These are phyloP conservation scores for Etia nguti DNA, from an alignment of 2,113 vertebrate genomes.

Conservation along the genomic window DNA sequence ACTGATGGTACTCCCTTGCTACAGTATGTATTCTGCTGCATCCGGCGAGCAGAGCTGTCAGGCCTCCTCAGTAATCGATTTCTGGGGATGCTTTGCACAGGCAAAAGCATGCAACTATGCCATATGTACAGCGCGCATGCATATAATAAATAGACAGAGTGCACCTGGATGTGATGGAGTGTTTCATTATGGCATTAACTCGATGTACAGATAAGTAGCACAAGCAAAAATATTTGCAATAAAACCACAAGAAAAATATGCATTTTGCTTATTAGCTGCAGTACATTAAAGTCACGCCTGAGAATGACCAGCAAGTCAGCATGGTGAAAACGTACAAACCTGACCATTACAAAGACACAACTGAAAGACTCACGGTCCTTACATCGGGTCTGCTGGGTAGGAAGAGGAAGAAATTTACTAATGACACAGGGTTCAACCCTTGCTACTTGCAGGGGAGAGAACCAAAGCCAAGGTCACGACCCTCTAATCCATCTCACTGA, in stretches of 20 bases:
- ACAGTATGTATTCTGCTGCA: slow-evolving; percentile 56
- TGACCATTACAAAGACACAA: neutral
- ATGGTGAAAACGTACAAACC: neutral
- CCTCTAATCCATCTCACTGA: slow-evolving; percentile 12
- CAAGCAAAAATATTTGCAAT: neutral
- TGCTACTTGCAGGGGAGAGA: neutral
- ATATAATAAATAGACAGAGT: slow-evolving; percentile 23
- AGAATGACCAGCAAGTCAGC: neutral
- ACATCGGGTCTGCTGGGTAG: neutral
- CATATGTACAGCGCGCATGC: neutral
- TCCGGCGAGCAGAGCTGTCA: slow-evolving; percentile 42
- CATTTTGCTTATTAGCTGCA: neutral
- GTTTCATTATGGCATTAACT: neutral
- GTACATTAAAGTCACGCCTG: neutral
- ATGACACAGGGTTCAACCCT: slow-evolving; percentile 10
- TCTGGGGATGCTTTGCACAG: slow-evolving; percentile 18
- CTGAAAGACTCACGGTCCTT: neutral
- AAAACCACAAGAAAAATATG: neutral
- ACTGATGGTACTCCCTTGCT: slow-evolving; percentile 66
- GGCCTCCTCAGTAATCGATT: slow-evolving; percentile 57
- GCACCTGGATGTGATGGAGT: slow-evolving; percentile 17
- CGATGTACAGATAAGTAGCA: neutral
- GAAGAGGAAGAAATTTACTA: slow-evolving; percentile 12
- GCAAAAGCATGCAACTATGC: slow-evolving; percentile 24
- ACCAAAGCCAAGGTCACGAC: slow-evolving; percentile 14